Evolutionary conservation across 2,888 invertebrate genomes (phyloP), one percentile per base, ranked within the genome.

Genomic region (Tanypteryx hageni): DNA sequence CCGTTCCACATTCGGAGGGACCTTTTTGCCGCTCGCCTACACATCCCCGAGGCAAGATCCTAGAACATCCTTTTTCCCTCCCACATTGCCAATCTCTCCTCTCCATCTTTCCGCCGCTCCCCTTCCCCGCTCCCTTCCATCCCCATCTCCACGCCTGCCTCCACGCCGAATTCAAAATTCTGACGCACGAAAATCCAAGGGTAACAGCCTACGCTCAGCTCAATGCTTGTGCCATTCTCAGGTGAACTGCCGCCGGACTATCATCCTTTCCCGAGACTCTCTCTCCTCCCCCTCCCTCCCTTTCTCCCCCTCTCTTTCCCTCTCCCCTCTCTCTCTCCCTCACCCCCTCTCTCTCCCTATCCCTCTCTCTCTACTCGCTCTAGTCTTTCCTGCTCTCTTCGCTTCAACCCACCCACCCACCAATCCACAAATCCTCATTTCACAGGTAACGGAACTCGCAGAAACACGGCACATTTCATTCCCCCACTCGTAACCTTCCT

Each of bases 171-270:
- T 89, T 44, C 89, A 16, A 44, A 89, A 89, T 89, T 89, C 89
- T 89, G 89, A 89, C 89, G 89, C 89, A 89, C 89, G 89, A 64
- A 76, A 64, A 89, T 89, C 89, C 83, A 82, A 31, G 83, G 56
- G 86, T 14, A 64, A 16, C 86, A 44, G 89, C 89, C 89, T 64
- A 89, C 89, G 76, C 76, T 76, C 76, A 58, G 83, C 82, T 82
- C 82, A 58, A 85, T 27, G 22, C 89, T 31, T 27, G 89, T 64
- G 89, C 64, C 89, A 64, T 44, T 89, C 68, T 56, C 89, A 89
- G 89, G 89, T 89, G 89, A n/a, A n/a, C 10, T 44, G 11, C 61
- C 27, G 44, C 86, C 59, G 22, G 22, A 86, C 27, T 18, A 16
- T 64, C 13, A 27, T 0, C 18, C 10, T 8, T 61, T 44, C 13